Evolutionary conservation across 2,888 invertebrate species (phyloP).

Genomic region (Himalopsyche kuldschensis): DNA sequence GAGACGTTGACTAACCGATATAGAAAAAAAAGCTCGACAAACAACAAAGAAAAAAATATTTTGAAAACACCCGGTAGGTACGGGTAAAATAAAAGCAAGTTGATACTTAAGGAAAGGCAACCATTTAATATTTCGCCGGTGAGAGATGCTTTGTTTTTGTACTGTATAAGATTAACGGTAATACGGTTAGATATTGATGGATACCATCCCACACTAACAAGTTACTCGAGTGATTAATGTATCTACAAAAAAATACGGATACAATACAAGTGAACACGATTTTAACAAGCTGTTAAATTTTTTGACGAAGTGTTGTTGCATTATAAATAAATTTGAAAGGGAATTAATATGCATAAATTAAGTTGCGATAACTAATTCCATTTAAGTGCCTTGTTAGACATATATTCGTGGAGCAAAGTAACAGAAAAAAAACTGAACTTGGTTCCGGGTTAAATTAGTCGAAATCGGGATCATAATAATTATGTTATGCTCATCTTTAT

Average conservation of each 20-base stretch:
- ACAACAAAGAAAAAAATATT: not conserved
- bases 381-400: not conserved
- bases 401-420: not conserved
- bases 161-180: slow-evolving; percentile 22
- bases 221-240: slow-evolving; percentile 22
- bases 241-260: not conserved
- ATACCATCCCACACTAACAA: slow-evolving; percentile 27
- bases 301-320: not conserved
- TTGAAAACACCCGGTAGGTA: not conserved
- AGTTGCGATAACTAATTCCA: not conserved
- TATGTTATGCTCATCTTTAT: too few relatives aligned
- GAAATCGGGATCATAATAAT: too few relatives aligned
- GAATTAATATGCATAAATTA: not conserved
- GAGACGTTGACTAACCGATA: too few relatives aligned
- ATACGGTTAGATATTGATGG: slow-evolving; percentile 20
- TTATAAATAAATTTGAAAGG: not conserved
- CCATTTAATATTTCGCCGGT: not conserved
- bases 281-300: not conserved
- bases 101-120: not conserved
- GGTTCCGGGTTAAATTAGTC: not conserved
- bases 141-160: not conserved
- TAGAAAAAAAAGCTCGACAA: too few relatives aligned
- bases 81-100: not conserved
- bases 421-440: not conserved
- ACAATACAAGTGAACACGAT: not conserved